A percentile compares a stretch with the other conserved stretches of the same genome.
Conservation (phyloP, 2,797 vertebrate species). For the Melopsittacus undulatus region DNA sequence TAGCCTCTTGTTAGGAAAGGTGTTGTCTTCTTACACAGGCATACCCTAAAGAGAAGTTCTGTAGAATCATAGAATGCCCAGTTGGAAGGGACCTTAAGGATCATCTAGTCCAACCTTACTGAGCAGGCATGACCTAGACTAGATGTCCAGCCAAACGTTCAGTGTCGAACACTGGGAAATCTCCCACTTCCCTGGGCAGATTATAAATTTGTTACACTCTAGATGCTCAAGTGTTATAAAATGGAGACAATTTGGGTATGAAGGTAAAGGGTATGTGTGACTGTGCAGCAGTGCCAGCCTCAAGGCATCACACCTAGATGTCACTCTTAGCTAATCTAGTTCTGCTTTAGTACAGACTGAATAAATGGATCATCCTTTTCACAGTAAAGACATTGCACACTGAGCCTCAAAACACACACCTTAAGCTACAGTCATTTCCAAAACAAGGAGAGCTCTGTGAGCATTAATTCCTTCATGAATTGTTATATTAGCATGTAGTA, state of each 20-base stretch:
- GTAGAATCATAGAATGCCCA: not conserved
- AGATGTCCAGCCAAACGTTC: not conserved
- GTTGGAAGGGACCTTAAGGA: not conserved
- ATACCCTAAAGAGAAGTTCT: not conserved
- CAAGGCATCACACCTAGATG: not conserved
- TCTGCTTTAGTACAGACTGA: not conserved
- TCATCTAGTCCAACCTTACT: not conserved
- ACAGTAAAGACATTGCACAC: not conserved
- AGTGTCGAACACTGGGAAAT: not conserved
- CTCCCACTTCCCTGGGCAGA: not conserved
- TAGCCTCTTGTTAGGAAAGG: not conserved
- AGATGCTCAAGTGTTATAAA: not conserved
- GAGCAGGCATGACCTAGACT: not conserved
- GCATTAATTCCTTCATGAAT: not conserved
- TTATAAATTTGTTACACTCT: not conserved
- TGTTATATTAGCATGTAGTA: not conserved
- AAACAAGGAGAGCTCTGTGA: not conserved
- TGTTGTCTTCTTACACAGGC: not conserved
- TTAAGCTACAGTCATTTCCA: not conserved
- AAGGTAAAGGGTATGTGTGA: fast-evolving
- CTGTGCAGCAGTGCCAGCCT: not conserved
- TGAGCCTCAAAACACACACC: not conserved
- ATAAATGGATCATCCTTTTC: not conserved
- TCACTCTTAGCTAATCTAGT: not conserved
- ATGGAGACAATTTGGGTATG: fast-evolving